Evolutionary conservation across 2,113 vertebrate species (phyloP).

Genomic region (Propithecus coquereli): DNA sequence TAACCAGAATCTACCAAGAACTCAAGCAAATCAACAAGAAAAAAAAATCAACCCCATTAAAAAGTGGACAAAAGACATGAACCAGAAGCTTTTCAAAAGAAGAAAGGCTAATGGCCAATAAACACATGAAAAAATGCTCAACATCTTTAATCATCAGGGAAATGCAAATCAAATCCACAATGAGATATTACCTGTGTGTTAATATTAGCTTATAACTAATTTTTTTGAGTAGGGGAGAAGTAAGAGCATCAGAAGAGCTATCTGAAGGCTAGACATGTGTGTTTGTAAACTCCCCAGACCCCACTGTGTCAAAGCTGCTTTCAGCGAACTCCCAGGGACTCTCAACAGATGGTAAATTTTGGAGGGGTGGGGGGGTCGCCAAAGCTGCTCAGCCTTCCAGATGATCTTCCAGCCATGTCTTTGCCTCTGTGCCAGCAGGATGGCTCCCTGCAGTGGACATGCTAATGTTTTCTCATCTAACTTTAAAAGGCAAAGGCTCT

Average conservation of each 20-base stretch:
- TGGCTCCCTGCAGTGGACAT: not conserved
- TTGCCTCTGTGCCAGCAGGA: not conserved
- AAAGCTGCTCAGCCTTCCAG: not conserved
- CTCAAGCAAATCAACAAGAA: no score
- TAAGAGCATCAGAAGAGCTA: not conserved
- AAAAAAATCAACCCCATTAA: no score
- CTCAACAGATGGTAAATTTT: not conserved
- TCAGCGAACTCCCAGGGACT: not conserved
- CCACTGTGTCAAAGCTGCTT: rapidly evolving
- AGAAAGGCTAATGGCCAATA: no score
- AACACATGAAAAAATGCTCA: no score
- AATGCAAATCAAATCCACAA: no score
- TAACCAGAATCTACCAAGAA: no score
- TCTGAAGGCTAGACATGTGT: not conserved
- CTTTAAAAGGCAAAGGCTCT: not conserved
- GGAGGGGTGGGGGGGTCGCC: rapidly evolving
- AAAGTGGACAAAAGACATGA: no score
- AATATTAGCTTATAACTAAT: not conserved
- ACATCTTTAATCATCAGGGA: no score
- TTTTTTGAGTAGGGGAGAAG: not conserved
- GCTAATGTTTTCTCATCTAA: not conserved
- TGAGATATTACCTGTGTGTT: not conserved
- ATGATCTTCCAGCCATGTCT: no score
- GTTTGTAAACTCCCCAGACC: no score
- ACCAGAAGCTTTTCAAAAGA: no score